These are phyloP conservation scores for Clivina fossor DNA, from an alignment of 2,888 invertebrate genomes.

Conservation along the genomic window DNA sequence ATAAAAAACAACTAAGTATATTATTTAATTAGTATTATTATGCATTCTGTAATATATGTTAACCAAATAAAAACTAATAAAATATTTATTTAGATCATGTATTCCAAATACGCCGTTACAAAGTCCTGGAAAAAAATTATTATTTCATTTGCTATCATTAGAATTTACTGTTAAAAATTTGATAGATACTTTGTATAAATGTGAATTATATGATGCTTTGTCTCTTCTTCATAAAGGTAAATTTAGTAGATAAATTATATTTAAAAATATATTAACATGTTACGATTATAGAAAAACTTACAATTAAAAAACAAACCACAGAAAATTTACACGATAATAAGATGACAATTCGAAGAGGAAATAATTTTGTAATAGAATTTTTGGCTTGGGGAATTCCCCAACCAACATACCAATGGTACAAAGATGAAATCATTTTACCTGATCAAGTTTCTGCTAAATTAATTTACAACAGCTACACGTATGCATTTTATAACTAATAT, in stretches of 20 bases:
- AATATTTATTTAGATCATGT: too few species aligned
- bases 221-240: constrained; percentile 35
- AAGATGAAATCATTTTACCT: constrained; percentile 26
- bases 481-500: not conserved
- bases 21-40: too few species aligned
- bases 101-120: not conserved
- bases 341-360: constrained; percentile 13
- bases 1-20: too few species aligned
- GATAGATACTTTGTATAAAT: constrained; percentile 35
- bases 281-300: constrained; percentile 27
- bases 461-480: constrained; percentile 23
- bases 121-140: constrained; percentile 37
- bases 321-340: constrained; percentile 11
- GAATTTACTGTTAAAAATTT: constrained; percentile 37
- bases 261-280: constrained; percentile 35
- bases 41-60: too few species aligned
- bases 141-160: constrained; percentile 36
- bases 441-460: constrained; percentile 23
- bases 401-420: constrained; percentile 35
- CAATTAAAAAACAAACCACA: constrained; percentile 27
- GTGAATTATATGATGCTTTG: constrained; percentile 38
- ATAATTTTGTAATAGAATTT: constrained; percentile 29
- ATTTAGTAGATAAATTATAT: not conserved
- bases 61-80: too few species aligned
- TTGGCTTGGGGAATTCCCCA: constrained; percentile 33